A percentile compares a stretch with the other conserved stretches of the same genome.
These are phyloP conservation scores for Ypsolopha scabrella DNA, from an alignment of 2,888 invertebrate species.

Conservation along the genomic window DNA sequence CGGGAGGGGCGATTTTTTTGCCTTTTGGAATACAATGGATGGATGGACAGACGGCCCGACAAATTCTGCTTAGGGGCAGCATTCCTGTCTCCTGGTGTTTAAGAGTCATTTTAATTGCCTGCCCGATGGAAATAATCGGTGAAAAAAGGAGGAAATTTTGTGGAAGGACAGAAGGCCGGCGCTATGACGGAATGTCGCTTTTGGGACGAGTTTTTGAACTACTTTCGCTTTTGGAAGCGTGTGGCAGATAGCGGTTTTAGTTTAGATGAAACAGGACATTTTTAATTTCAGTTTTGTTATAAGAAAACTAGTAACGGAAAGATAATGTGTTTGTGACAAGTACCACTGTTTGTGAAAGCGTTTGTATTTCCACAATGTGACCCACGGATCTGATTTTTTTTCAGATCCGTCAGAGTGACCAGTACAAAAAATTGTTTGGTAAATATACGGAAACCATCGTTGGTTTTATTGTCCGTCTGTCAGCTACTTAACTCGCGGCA, in stretches of 20 bases:
- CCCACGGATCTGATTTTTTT: no score
- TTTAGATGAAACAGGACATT: no score
- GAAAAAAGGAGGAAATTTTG: conserved; percentile 26
- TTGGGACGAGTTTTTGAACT: conserved; percentile 32
- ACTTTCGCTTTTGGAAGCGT: not conserved
- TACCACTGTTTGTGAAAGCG: no score
- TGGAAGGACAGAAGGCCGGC: conserved; percentile 24
- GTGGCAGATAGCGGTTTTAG: not conserved
- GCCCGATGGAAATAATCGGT: conserved; percentile 36
- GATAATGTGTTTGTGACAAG: no score
- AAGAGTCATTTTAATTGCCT: conserved; percentile 64
- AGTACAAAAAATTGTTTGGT: no score
- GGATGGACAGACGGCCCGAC: conserved; percentile 18
- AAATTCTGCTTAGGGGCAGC: conserved; percentile 45
- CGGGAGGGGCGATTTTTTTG: conserved; percentile 40
- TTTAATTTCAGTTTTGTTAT: no score
- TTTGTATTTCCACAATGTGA: no score
- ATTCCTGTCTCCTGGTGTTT: conserved; percentile 56
- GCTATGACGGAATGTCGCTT: conserved; percentile 57
- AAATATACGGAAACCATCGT: no score
- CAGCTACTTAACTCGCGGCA: no score
- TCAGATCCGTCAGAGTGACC: no score
- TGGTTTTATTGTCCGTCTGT: no score
- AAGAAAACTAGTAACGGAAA: no score
- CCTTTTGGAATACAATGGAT: conserved; percentile 37